phyloP scores from a whole-genome alignment of 2,797 vertebrate genomes.

The Clarias laeviceps region DNA sequence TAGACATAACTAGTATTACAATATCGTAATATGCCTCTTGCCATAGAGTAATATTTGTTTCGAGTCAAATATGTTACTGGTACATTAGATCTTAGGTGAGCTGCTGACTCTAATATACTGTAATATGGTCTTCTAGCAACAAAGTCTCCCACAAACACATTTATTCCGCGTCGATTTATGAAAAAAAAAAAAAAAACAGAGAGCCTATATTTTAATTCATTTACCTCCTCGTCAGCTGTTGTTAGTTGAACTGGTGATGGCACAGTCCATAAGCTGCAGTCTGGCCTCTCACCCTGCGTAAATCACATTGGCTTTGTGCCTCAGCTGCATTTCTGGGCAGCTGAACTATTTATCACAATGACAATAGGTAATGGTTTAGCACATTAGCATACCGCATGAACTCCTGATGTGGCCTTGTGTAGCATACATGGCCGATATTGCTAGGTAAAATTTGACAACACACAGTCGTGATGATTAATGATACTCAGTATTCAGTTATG shows the following conservation, averaged over 20 bases:
- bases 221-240: neutral
- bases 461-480: neutral
- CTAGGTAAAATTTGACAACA: neutral
- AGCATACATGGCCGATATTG: neutral
- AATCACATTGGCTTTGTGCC: slow-evolving; percentile 9
- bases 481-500: neutral
- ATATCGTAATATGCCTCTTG: too few species aligned
- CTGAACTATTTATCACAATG: slow-evolving; percentile 43
- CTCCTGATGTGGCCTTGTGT: slow-evolving; percentile 1
- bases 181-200: too few species aligned
- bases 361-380: slow-evolving; percentile 38
- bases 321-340: neutral
- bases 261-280: neutral
- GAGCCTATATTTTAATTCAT: neutral
- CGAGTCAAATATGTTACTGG: too few species aligned
- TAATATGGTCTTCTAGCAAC: too few species aligned
- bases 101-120: too few species aligned
- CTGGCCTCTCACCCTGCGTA: neutral
- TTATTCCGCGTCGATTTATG: too few species aligned
- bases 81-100: too few species aligned
- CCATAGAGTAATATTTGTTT: too few species aligned
- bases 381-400: neutral
- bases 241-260: neutral
- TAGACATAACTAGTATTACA: too few species aligned
- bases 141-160: too few species aligned